A percentile compares a stretch with the other conserved stretches of the same genome.
These are phyloP conservation scores for Horisme vitalbata DNA, from an alignment of 2,888 invertebrate genomes.

Conservation along the genomic window DNA sequence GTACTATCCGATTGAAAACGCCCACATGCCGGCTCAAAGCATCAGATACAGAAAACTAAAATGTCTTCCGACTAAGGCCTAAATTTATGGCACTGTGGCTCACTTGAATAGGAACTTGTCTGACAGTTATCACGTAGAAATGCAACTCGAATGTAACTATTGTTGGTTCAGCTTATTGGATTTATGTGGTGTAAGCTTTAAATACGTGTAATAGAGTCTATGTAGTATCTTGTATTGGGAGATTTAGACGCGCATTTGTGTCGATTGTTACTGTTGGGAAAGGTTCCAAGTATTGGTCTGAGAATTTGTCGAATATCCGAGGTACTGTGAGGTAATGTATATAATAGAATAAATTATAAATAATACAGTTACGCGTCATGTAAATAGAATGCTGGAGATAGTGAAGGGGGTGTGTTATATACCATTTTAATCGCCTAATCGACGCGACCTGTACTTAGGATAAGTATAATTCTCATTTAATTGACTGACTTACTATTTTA, in stretches of 20 bases:
- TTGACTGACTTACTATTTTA: too few species aligned
- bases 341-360: too few species aligned
- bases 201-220: conserved; percentile 50
- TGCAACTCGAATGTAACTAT: conserved; percentile 52
- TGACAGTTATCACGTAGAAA: conserved; percentile 70
- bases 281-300: conserved; percentile 20
- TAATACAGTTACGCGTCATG: too few species aligned
- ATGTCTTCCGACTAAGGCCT: conserved; percentile 62
- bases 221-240: conserved; percentile 38
- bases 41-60: conserved; percentile 70
- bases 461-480: too few species aligned
- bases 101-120: conserved; percentile 65
- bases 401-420: too few species aligned
- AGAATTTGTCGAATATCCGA: too few species aligned
- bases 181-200: conserved; percentile 55
- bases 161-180: conserved; percentile 53
- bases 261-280: conserved; percentile 21
- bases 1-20: conserved; percentile 27
- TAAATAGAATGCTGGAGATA: too few species aligned
- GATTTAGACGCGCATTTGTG: conserved; percentile 32
- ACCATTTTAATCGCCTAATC: too few species aligned
- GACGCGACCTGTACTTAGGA: too few species aligned
- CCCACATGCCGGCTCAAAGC: conserved; percentile 60
- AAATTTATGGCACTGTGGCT: conserved; percentile 67
- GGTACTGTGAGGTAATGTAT: too few species aligned